These are phyloP conservation scores for Sebastes reedi DNA, from an alignment of 2,797 vertebrate genomes.

Conservation along the genomic window DNA sequence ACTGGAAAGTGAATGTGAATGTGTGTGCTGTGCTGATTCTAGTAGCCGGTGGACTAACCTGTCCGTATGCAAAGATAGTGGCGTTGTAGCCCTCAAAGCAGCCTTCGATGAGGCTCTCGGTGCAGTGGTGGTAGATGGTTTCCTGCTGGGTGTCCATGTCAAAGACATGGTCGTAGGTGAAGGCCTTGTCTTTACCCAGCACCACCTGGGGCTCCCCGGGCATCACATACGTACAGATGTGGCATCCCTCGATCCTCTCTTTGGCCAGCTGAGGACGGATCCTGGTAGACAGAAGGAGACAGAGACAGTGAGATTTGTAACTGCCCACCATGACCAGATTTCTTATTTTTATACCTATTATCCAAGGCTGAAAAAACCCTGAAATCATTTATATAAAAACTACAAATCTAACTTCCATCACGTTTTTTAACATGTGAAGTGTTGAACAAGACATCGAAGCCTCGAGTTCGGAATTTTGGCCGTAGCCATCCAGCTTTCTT, in stretches of 20 bases:
- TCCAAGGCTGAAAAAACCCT: not conserved
- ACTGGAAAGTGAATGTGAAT: not conserved
- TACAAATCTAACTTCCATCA: not conserved
- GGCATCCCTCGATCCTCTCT: conserved; percentile 97
- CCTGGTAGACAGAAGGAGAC: conserved; percentile 71
- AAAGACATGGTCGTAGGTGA: conserved; percentile 95
- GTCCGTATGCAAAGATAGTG: conserved; percentile 96
- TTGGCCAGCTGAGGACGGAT: conserved; percentile 96
- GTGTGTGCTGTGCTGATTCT: not conserved
- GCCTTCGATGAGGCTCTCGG: conserved; percentile 94
- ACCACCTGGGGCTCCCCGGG: conserved; percentile 96
- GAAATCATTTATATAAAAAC: not conserved
- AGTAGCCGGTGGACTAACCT: conserved; percentile 71
- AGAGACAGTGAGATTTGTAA: not conserved
- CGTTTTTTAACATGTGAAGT: not conserved
- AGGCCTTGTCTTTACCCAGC: conserved; percentile 97
- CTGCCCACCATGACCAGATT: fast-evolving
- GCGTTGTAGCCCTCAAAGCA: conserved; percentile 98
- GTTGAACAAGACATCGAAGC: not conserved
- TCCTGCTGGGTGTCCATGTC: conserved; percentile 94
- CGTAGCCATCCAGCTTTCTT: fast-evolving
- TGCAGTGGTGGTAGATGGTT: conserved; percentile 89
- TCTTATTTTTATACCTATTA: not conserved
- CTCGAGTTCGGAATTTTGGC: no score
- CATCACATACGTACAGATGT: conserved; percentile 95